A percentile compares a stretch with the other conserved stretches of the same genome.
phyloP scores from a whole-genome alignment of 2,888 invertebrate genomes.

The Holacanthella duospinosa region DNA sequence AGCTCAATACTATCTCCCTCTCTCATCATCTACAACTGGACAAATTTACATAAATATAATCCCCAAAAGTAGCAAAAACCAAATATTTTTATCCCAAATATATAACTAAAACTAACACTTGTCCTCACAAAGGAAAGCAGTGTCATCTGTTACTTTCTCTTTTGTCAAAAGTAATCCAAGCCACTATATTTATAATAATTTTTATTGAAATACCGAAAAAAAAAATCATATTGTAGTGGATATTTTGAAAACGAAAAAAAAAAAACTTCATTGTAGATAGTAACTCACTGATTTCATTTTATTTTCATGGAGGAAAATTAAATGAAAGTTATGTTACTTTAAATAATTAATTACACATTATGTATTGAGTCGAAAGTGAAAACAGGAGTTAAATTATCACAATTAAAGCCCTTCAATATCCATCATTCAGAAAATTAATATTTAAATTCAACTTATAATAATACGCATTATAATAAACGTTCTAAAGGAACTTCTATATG shows the following conservation, averaged over 20 bases:
- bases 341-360: neutral
- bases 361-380: no score
- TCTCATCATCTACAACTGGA: neutral
- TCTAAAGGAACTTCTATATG: no score
- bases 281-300: neutral
- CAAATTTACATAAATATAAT: neutral
- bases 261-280: neutral
- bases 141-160: constrained; percentile 2
- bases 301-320: neutral
- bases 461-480: no score
- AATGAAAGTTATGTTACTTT: neutral
- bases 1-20: neutral
- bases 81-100: neutral
- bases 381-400: no score
- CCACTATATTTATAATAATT: neutral
- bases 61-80: neutral
- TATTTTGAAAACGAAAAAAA: neutral
- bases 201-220: neutral
- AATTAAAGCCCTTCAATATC: neutral
- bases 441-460: neutral
- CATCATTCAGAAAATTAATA: neutral
- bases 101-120: constrained; percentile 2
- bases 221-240: neutral
- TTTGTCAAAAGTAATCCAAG: neutral
- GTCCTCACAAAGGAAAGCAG: neutral